Evolutionary conservation across 2,888 invertebrate genomes (phyloP).

Genomic region (Erpobdella octoculata): DNA sequence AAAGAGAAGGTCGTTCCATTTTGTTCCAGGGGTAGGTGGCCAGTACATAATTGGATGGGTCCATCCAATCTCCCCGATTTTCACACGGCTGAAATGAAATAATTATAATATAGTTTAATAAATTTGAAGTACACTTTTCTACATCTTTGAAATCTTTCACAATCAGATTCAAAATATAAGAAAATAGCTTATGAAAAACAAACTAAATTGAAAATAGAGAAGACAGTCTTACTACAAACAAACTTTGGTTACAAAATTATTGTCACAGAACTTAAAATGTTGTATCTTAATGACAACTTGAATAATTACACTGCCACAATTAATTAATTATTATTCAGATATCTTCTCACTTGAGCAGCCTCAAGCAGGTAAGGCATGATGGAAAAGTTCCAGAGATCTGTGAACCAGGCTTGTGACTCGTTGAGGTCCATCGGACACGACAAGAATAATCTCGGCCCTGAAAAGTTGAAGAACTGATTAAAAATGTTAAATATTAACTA

Average conservation of each 20-base stretch:
- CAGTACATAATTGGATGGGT: background rate
- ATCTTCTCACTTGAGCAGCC: slow-evolving; percentile 80
- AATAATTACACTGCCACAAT: background rate
- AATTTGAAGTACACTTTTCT: too few species aligned
- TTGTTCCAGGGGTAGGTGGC: slow-evolving; percentile 7
- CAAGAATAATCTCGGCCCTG: slow-evolving; percentile 65
- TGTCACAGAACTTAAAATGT: too few species aligned
- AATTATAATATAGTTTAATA: background rate
- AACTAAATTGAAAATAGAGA: too few species aligned
- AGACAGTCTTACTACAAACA: too few species aligned
- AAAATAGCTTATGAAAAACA: too few species aligned
- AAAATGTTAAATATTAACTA: background rate
- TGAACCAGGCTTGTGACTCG: slow-evolving; percentile 82
- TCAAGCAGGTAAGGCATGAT: slow-evolving; percentile 89
- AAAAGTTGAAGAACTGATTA: slow-evolving; percentile 27
- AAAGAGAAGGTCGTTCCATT: background rate
- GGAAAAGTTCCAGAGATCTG: slow-evolving; percentile 96
- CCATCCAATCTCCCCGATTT: slow-evolving; percentile 1
- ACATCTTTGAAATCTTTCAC: too few species aligned
- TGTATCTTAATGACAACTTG: too few species aligned
- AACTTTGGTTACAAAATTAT: too few species aligned
- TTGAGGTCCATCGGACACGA: slow-evolving; percentile 65
- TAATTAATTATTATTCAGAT: background rate
- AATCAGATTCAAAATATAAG: too few species aligned
- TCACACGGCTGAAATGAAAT: background rate